Evolutionary conservation across 2,888 invertebrate species (phyloP).

Genomic region (Serripes groenlandicus): DNA sequence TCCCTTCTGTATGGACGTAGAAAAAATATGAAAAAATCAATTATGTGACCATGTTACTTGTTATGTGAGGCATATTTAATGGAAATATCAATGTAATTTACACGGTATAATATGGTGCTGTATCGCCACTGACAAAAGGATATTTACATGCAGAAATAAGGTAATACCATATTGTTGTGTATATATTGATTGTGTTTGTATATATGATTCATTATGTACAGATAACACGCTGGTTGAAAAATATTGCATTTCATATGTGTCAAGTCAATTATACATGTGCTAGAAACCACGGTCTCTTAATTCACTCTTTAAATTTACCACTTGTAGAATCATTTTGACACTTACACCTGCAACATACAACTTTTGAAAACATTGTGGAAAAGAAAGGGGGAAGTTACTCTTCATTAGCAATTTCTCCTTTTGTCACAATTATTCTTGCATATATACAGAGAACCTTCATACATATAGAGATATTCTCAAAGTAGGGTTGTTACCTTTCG

Average conservation of each 20-base stretch:
- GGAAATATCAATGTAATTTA: not conserved
- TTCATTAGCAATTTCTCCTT: not conserved
- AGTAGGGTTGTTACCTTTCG: too few relatives aligned
- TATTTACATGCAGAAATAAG: not conserved
- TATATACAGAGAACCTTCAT: too few relatives aligned
- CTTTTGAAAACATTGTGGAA: not conserved
- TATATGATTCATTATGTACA: conserved; percentile 19
- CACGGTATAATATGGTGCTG: too few relatives aligned
- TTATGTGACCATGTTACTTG: not conserved
- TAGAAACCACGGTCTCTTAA: too few relatives aligned
- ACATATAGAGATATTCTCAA: too few relatives aligned
- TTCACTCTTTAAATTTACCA: too few relatives aligned
- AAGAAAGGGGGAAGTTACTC: not conserved
- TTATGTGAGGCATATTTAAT: not conserved
- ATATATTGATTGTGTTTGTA: conserved; percentile 23
- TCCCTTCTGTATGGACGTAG: not conserved
- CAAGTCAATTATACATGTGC: too few relatives aligned
- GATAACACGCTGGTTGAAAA: too few relatives aligned
- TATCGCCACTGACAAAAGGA: too few relatives aligned
- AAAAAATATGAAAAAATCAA: conserved; percentile 4
- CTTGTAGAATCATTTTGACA: too few relatives aligned
- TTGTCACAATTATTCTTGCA: too few relatives aligned
- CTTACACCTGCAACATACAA: not conserved
- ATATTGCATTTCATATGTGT: too few relatives aligned
- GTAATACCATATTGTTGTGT: not conserved